Evolutionary conservation across 2,797 vertebrate species (phyloP).

Genomic region (Galaxias olidus): DNA sequence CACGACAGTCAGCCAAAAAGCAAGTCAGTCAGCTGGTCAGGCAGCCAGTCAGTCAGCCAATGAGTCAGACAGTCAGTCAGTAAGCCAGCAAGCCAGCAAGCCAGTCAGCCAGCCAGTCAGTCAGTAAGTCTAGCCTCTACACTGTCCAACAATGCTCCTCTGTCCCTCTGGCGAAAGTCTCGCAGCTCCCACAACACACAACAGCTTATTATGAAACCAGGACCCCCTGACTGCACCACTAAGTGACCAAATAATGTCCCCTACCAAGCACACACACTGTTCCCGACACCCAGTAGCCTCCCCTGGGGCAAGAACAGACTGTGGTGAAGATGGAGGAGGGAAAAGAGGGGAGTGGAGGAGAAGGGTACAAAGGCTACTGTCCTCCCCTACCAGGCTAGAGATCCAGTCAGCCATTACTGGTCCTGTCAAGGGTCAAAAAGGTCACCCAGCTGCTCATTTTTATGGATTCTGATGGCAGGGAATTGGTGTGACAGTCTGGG

Average conservation of each 20-base stretch:
- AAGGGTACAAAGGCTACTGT: slow-evolving; percentile 23
- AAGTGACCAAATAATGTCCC: slow-evolving; percentile 69
- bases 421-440: slow-evolving; percentile 52
- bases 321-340: not conserved
- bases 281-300: slow-evolving; percentile 31
- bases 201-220: slow-evolving; percentile 71
- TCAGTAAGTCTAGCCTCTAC: slow-evolving; percentile 1
- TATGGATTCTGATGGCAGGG: slow-evolving; percentile 59
- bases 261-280: slow-evolving; percentile 66
- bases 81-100: too few relatives aligned
- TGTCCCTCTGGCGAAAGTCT: slow-evolving; percentile 58
- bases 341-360: too few relatives aligned
- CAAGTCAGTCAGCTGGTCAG: too few relatives aligned
- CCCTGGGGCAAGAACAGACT: slow-evolving; percentile 56
- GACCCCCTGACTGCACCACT: slow-evolving; percentile 56
- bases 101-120: slow-evolving; percentile 15
- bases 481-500: slow-evolving; percentile 41
- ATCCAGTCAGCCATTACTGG: slow-evolving; percentile 59
- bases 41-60: slow-evolving; percentile 10
- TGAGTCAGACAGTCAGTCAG: slow-evolving; percentile 33
- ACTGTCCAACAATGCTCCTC: slow-evolving; percentile 68
- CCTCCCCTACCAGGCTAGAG: slow-evolving; percentile 57
- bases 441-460: slow-evolving; percentile 69
- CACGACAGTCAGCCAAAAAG: too few relatives aligned
- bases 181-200: slow-evolving; percentile 70